Base-by-base conservation (phyloP, 2,797 vertebrate species). In the Gallirallus australis region DNA sequence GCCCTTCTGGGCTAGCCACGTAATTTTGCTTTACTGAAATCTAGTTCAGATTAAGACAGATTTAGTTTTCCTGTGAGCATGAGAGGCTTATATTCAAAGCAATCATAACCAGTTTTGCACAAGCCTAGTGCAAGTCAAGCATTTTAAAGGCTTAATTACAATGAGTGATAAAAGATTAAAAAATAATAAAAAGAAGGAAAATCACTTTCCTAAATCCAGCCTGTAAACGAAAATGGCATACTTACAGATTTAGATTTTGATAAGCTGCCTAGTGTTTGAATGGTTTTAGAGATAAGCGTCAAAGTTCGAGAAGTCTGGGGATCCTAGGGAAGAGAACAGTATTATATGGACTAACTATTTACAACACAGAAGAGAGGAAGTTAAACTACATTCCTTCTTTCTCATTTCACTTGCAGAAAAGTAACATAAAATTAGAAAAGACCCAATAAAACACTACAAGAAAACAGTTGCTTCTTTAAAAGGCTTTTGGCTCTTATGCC, bases 171-270 rank as follows among this genome's bases (percentile, higher is more conserved):
- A 48, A 89, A 92, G 66, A 70, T 69, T 70, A 31, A 20, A 31
- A 81, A 65, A 45, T 31, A 54, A 31, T 18, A 47, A 59, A 84
- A 75, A 57, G n/a, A 27, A 82, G 48, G 52, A 65, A 9, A 70
- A 66, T 27, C 47, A 71, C 76, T 86, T 89, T 88, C 71, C 35
- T 24, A 65, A 78, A 95, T 91, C 65, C 71, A 95, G 65, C 45
- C 64, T 63, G 69, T 83, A 53, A 80, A 79, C 56, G 30, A 93
- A 78, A 94, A 48, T 3, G 9, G 59, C 70, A 93, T 94, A 98
- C 99, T 98, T 96, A 99, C 99, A 92, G 99, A 99, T 98, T 99
- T 99, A 39, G 99, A 99, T 96, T 99, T 99, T 90, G 99, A 99
- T 40, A 99, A 98, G 95, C 99, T 99, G 93, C 99, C 99, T 57